A percentile compares a stretch with the other conserved stretches of the same genome.
Evolutionary conservation across 2,797 vertebrate genomes (phyloP).

Genomic region (Syncerus caffer): DNA sequence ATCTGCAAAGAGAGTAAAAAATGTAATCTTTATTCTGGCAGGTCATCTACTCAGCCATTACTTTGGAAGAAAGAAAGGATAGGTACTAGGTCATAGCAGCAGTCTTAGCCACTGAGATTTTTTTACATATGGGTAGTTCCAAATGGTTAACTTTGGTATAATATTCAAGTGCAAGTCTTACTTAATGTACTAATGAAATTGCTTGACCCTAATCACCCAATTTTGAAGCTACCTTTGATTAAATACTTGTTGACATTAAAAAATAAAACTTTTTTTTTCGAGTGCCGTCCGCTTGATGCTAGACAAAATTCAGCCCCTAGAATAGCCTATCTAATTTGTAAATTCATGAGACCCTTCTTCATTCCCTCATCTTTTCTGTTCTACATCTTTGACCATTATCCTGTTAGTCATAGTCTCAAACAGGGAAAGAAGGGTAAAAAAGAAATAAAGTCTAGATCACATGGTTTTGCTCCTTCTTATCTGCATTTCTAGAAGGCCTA

Average conservation of each 20-base stretch:
- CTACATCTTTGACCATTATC: neutral
- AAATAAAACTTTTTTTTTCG: neutral
- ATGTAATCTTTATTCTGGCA: neutral
- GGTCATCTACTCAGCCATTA: neutral
- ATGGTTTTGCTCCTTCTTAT: slow-evolving; percentile 20
- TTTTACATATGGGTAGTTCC: neutral
- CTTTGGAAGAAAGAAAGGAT: neutral
- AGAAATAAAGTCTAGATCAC: neutral
- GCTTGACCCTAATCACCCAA: neutral
- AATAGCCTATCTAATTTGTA: neutral
- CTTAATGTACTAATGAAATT: neutral
- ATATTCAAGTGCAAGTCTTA: neutral
- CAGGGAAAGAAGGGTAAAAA: neutral
- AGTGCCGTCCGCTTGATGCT: neutral
- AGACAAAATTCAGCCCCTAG: neutral
- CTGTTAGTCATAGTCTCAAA: neutral
- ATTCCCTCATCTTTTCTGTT: neutral
- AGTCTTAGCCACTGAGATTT: neutral
- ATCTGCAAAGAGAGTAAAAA: neutral
- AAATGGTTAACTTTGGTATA: neutral
- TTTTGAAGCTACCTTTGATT: slow-evolving; percentile 1
- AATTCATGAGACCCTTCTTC: neutral
- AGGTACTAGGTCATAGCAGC: neutral
- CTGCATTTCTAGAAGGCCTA: slow-evolving; percentile 9
- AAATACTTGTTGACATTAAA: slow-evolving; percentile 11